Evolutionary conservation across 2,888 invertebrate genomes (phyloP).

Genomic region (Malthinus seriepunctatus): DNA sequence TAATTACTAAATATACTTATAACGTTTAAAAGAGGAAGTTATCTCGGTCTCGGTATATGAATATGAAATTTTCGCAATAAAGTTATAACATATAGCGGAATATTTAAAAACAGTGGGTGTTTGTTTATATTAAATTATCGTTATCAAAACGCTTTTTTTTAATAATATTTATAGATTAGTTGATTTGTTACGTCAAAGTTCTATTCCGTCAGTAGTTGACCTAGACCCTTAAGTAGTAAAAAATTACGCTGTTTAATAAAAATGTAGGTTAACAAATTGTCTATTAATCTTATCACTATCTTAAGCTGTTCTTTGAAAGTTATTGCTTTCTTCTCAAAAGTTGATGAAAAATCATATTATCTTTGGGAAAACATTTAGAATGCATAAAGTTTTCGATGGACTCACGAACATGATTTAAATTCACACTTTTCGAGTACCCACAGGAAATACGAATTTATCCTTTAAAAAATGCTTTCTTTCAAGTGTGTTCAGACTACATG

Average conservation of each 20-base stretch:
- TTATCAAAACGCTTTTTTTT: conserved; percentile 7
- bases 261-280: background rate
- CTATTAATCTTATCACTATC: no score
- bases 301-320: no score
- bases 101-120: conserved; percentile 15
- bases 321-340: no score
- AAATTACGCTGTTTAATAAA: background rate
- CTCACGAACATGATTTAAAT: no score
- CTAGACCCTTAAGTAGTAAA: conserved; percentile 9
- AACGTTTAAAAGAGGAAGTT: background rate
- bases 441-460: no score
- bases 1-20: background rate
- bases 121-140: conserved; percentile 7
- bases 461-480: no score
- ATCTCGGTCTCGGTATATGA: no score
- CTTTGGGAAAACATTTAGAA: no score
- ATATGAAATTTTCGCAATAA: background rate
- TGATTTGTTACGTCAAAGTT: conserved; percentile 6
- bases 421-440: no score
- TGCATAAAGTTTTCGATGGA: no score
- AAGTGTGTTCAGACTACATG: no score
- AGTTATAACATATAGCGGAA: background rate
- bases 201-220: conserved; percentile 10
- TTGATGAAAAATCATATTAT: no score
- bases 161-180: conserved; percentile 7